Evolutionary conservation across 2,888 invertebrate species (phyloP).

Genomic region (Odontocolon sp.): DNA sequence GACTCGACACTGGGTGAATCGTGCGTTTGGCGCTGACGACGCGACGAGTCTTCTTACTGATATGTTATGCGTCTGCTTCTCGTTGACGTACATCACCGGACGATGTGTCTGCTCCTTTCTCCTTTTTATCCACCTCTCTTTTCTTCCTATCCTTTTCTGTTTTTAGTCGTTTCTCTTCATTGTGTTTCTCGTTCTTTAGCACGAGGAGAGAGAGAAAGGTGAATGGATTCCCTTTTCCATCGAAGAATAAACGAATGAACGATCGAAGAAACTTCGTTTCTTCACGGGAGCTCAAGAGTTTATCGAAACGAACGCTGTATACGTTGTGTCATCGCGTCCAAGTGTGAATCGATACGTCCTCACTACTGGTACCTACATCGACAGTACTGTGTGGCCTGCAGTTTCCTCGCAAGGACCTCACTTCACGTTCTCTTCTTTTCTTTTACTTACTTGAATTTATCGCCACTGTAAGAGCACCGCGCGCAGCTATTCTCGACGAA

Average conservation of each 20-base stretch:
- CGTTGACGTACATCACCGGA: slow-evolving; percentile 14
- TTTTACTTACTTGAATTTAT: slow-evolving; percentile 7
- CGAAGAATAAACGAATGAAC: slow-evolving; percentile 14
- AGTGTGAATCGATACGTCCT: slow-evolving; percentile 30
- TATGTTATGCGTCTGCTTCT: slow-evolving; percentile 29
- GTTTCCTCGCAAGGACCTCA: background rate
- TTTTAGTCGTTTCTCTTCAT: background rate
- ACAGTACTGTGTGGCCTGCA: background rate
- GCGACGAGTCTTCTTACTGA: slow-evolving; percentile 28
- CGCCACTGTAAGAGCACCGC: background rate
- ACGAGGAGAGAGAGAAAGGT: background rate
- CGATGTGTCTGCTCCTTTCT: background rate
- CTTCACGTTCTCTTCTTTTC: background rate
- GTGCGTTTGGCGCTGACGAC: slow-evolving; percentile 6
- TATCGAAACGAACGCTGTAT: background rate
- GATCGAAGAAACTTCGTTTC: too few relatives aligned
- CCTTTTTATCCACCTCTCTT: background rate
- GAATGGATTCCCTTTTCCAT: slow-evolving; percentile 9
- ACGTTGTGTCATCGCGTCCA: background rate
- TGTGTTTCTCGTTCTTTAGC: background rate
- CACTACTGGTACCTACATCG: background rate
- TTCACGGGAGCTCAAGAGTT: slow-evolving; percentile 7
- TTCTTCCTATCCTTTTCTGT: background rate
- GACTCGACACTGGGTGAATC: background rate
- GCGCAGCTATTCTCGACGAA: background rate